phyloP scores from a whole-genome alignment of 2,888 invertebrate genomes.

The Balanococcus diminutus region DNA sequence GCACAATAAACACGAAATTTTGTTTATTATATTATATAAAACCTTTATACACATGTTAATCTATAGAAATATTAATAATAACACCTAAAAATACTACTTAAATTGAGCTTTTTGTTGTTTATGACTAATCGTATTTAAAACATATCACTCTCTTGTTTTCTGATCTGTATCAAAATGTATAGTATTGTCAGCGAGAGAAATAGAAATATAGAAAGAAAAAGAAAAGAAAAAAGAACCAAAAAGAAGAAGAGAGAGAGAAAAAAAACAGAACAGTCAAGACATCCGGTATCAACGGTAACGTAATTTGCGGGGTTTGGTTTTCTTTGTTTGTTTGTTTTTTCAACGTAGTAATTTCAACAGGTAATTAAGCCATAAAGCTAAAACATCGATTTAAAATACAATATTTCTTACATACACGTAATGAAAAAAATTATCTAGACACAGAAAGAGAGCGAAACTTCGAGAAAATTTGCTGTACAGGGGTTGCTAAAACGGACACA shows the following conservation, averaged over 20 bases:
- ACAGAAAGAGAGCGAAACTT: constrained; percentile 1
- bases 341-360: neutral
- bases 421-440: neutral
- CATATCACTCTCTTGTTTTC: constrained; percentile 45
- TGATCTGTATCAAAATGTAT: constrained; percentile 43
- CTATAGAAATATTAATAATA: constrained; percentile 37
- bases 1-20: constrained; percentile 47
- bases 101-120: constrained; percentile 52
- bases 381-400: neutral
- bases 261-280: neutral
- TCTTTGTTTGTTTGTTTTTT: too few species aligned
- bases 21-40: constrained; percentile 44
- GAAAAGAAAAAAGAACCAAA: neutral
- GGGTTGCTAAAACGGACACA: neutral
- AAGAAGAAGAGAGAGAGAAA: neutral
- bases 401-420: neutral
- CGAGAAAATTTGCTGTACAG: constrained; percentile 14
- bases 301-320: neutral
- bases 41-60: constrained; percentile 28
- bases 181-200: constrained; percentile 7
- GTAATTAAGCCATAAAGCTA: constrained; percentile 21
- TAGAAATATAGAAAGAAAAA: too few species aligned
- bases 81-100: constrained; percentile 52
- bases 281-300: constrained; percentile 31
- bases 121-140: constrained; percentile 52